Conservation (phyloP, 2,113 vertebrate genomes). For the Hyperoodon ampullatus region DNA sequence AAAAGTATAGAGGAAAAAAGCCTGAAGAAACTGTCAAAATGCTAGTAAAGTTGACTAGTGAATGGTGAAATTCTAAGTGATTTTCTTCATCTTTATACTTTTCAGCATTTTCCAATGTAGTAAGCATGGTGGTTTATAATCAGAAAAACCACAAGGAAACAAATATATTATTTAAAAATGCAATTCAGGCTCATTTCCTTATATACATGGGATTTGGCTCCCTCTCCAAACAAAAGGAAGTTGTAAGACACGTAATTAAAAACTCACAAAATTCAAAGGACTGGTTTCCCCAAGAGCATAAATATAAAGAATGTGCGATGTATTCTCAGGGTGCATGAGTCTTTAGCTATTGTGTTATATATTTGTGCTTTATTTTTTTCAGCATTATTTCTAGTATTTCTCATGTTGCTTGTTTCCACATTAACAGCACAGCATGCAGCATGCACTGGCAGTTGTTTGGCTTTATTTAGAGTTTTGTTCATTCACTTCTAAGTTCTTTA, state of each 20-base stretch:
- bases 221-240: neutral
- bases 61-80: neutral
- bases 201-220: neutral
- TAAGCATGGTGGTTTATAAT: neutral
- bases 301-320: neutral
- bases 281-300: constrained; percentile 2
- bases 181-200: neutral
- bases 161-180: constrained; percentile 18
- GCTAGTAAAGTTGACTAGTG: neutral
- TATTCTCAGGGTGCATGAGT: neutral
- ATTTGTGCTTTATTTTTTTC: neutral
- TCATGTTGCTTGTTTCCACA: neutral
- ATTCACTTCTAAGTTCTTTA: neutral
- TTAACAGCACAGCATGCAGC: neutral
- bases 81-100: constrained; percentile 31
- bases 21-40: constrained; percentile 34
- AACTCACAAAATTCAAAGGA: constrained; percentile 26
- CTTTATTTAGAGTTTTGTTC: constrained; percentile 50
- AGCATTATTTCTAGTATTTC: neutral
- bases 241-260: constrained; percentile 8
- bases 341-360: neutral
- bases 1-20: neutral
- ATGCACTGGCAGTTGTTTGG: neutral
- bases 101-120: neutral
- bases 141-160: neutral